Evolutionary conservation across 2,113 vertebrate species (phyloP), one percentile per base, ranked within the genome.

Genomic region (Pelvicachromis taeniatus): DNA sequence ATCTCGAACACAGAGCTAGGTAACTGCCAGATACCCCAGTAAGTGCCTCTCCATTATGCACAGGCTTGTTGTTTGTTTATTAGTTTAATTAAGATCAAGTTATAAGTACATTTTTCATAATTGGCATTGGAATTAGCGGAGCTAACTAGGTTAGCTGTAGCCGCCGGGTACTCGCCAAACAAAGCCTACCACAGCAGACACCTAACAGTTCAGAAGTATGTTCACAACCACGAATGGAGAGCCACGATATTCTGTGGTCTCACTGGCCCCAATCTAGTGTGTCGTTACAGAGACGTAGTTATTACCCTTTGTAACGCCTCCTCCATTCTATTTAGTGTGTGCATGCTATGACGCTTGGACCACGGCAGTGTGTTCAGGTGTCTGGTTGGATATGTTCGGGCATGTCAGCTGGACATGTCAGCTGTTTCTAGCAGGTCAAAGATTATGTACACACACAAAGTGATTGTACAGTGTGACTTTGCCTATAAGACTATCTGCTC

Each of bases 321-420:
- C 6, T 29, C 3, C n/a, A 52, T 17, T 2, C 4, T 56, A 21
- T 59, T 26, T 16, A 77, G 17, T 12, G 2, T 3, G 10, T 63
- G 16, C 58, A 19, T 16, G 35, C 6, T 23, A 2, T 19, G 10
- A n/a, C 6, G 5, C 4, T 16, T 3, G 54, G 16, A 26, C 9
- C 19, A 3, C 16, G 31, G 21, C 55, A 1, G 61, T 75, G 13
- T 65, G 79, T 9, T 38, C 6, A 26, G 4, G 14, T 85, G 61
- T 56, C 40, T 42, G 55, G 1, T 14, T 21, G 80, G 53, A 91
- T 78, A 55, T 90, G 86, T 23, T 78, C 17, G 50, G 88, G 13
- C 93, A 90, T 89, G 89, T 88, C 84, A 77, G 50, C 85, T 80
- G 65, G n/a, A n/a, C 93, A 90, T 89, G 89, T 88, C 84, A 77